Base-by-base conservation (phyloP, 2,113 vertebrate species). In the Phocoena sinus region DNA sequence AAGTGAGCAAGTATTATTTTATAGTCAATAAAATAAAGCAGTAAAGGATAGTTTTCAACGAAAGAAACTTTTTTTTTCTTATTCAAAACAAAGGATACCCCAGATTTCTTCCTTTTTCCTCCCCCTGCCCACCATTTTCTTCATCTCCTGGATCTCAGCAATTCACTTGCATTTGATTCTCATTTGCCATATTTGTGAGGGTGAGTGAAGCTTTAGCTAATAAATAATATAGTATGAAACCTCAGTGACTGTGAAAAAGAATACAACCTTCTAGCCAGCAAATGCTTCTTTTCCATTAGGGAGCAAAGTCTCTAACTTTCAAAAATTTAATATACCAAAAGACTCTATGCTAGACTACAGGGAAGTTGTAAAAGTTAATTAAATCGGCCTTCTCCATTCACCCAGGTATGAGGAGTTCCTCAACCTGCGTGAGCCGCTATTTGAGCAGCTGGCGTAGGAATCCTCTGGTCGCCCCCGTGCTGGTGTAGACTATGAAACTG, bases 321-420 rank as follows among this genome's bases (percentile, higher is more conserved):
- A 36, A 91, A 84, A 96, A 60, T 47, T 31, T 74, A 63, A n/a
- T 77, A 25, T 77, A 41, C 28, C 36, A 58, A 26, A 71, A 0
- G 3, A 79, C 8, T 89, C 41, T 84, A 3, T 62, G 87, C n/a
- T 83, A 53, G 76, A 56, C 88, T 84, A 33, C 67, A 28, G 33
- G 28, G n/a, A 93, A 25, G 23, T 86, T 74, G 36, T 79, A 67
- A 95, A 91, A 38, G 60, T 77, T 85, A 91, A 76, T 96, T 63
- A 50, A 79, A 77, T 53, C 41, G 67, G 33, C 28, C 33, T 50
- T 76, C 47, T 89, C 17, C 5, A 3, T 50, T 89, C 21, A 77
- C 53, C 18, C 44, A 86, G 44, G 26, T 25, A 6, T 68, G 17
- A 53, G 89, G 41, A 88, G 60, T 4, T 68, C 1, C 44, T 86